Evolutionary conservation across 2,797 vertebrate genomes (phyloP).

Genomic region (Chrysolophus pictus): DNA sequence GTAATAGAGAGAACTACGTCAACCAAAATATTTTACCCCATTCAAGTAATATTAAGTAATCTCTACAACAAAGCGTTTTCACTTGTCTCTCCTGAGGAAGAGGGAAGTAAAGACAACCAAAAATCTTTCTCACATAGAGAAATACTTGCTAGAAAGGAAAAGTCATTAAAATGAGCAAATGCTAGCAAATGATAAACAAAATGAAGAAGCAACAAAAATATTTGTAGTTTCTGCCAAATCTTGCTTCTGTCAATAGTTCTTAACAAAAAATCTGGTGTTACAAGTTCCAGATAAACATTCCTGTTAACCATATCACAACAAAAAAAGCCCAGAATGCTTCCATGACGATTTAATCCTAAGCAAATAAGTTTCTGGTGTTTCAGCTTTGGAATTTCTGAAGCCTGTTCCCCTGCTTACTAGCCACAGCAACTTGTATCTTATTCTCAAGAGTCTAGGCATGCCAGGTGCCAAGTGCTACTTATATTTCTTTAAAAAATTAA

Average conservation of each 20-base stretch:
- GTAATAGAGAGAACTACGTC: background rate
- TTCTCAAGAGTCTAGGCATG: background rate
- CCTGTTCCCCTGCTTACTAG: background rate
- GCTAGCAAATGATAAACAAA: background rate
- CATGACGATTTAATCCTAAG: background rate
- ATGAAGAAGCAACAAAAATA: background rate
- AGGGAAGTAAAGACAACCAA: background rate
- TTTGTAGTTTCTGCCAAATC: background rate
- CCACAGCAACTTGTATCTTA: background rate
- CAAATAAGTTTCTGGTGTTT: background rate
- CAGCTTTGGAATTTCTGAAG: background rate
- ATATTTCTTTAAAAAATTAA: background rate
- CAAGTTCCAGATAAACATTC: background rate
- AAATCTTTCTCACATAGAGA: background rate
- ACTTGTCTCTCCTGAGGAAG: background rate
- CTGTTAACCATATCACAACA: background rate
- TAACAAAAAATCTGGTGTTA: background rate
- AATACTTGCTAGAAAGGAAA: background rate
- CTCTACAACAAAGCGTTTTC: background rate
- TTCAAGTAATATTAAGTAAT: background rate
- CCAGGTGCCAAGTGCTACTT: background rate
- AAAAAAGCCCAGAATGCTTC: background rate
- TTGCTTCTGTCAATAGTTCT: background rate
- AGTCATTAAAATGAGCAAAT: background rate
- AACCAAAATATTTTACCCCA: background rate